phyloP scores from a whole-genome alignment of 1,140 invertebrate species.

The fruit fly (Drosophila melanogaster) region Release_6_plus_ISO1_MT NT_033779.5:19553501-19554000 shows the following conservation, averaged over 20 bases:
- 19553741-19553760: slow-evolving; percentile 85
- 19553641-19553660: slow-evolving; percentile 87
- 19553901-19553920: slow-evolving; percentile 39
- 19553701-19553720: slow-evolving; percentile 91
- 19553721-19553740: slow-evolving; percentile 94
- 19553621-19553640: slow-evolving; percentile 85
- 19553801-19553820: slow-evolving; percentile 75
- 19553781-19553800: slow-evolving; percentile 71
- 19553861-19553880: slow-evolving; percentile 80
- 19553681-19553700: slow-evolving; percentile 93
- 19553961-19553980: neutral
- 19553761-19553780: slow-evolving; percentile 74
- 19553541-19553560: slow-evolving; percentile 91
- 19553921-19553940: neutral
- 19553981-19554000: neutral
- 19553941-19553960: neutral
- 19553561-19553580: slow-evolving; percentile 90
- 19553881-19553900: slow-evolving; percentile 70
- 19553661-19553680: slow-evolving; percentile 89
- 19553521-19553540: slow-evolving; percentile 91
- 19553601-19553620: slow-evolving; percentile 91
- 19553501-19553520: slow-evolving; percentile 88
- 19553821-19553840: slow-evolving; percentile 76
- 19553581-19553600: slow-evolving; percentile 91
- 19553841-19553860: slow-evolving; percentile 67